Evolutionary conservation across 1,140 invertebrate species (phyloP), one percentile per base, ranked within the genome.

Genomic region (Lucilia sericata): DNA sequence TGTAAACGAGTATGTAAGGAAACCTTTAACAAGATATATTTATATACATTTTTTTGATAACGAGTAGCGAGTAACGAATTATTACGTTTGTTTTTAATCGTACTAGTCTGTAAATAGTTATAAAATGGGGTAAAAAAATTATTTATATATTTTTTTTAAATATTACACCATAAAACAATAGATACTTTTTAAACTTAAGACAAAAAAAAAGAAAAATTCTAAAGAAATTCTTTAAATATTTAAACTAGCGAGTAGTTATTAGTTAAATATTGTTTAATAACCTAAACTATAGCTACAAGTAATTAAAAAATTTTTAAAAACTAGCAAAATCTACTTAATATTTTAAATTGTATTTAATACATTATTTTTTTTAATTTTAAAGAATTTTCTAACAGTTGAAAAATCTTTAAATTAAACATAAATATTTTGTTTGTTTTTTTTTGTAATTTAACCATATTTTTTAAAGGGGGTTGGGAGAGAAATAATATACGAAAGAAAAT

Each of bases 21-120:
- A 19, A 70, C 19, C n/a, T 70, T 70, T 60, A 60, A 10, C 7
- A 25, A 70, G 7, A 70, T 70, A 70, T 25, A 70, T 70, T 21
- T n/a, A 70, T 70, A 42, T 30, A 30, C 25, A 30, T 30, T 30
- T 30, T 70, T 70, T 25, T 70, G 25, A 25, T 8, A 70, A 70
- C 55, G n/a, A 70, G 65, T 70, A 70, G 65, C 65, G 19, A 70
- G 19, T 70, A 70, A 70, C 65, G 65, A 70, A n/a, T 70, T 70
- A 21, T 21, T 25, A 21, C 21, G 51, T 70, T 70, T 70, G 17
- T 21, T 70, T 70, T 12, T 14, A 17, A n/a, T n/a, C 55, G 55
- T 70, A 25, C 65, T 70, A 25, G n/a, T 10, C 65, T 70, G 65
- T 70, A 25, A 60, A 60, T 60, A n/a, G 55, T 60, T 21, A 70